phyloP scores from a whole-genome alignment of 30 jellyfish, hydroid and myxozoan genomes.

The Clytia hemisphaerica region DNA sequence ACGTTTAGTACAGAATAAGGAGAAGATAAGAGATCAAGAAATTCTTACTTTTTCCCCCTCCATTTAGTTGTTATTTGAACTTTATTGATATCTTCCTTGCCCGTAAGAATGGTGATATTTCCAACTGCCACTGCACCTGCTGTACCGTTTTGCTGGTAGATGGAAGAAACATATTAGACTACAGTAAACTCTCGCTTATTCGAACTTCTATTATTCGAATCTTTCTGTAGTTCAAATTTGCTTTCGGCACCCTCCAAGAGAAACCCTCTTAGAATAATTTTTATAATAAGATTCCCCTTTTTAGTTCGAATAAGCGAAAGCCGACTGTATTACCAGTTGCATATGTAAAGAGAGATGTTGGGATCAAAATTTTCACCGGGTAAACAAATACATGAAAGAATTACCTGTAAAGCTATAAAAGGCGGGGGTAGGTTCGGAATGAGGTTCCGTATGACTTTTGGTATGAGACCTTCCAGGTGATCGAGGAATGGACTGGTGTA shows the following conservation, averaged over 20 bases:
- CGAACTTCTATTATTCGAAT: too few relatives aligned
- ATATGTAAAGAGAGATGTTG: too few relatives aligned
- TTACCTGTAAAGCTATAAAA: conserved; percentile 81
- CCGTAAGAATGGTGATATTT: conserved; percentile 66
- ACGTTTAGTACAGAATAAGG: background rate
- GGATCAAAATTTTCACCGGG: too few relatives aligned
- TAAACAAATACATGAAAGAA: too few relatives aligned
- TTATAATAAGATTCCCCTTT: too few relatives aligned
- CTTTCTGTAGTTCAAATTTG: too few relatives aligned
- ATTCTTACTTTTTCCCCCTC: conserved; percentile 84
- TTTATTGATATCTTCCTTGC: conserved; percentile 54
- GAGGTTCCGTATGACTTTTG: conserved; percentile 2
- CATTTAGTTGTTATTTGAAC: conserved; percentile 54
- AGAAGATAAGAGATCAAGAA: too few relatives aligned
- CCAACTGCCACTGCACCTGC: conserved; percentile 60
- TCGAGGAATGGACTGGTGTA: conserved; percentile 64
- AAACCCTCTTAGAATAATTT: too few relatives aligned
- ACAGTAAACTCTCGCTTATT: too few relatives aligned
- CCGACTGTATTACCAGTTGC: too few relatives aligned
- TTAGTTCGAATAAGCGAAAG: too few relatives aligned
- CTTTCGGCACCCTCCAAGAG: too few relatives aligned
- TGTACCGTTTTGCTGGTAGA: conserved; percentile 67
- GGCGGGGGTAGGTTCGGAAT: conserved; percentile 47
- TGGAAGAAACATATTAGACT: background rate
- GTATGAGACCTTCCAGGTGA: conserved; percentile 10